These are phyloP conservation scores for Danio rerio DNA, from an alignment of 2,113 vertebrate genomes.

Conservation along the genomic window DNA sequence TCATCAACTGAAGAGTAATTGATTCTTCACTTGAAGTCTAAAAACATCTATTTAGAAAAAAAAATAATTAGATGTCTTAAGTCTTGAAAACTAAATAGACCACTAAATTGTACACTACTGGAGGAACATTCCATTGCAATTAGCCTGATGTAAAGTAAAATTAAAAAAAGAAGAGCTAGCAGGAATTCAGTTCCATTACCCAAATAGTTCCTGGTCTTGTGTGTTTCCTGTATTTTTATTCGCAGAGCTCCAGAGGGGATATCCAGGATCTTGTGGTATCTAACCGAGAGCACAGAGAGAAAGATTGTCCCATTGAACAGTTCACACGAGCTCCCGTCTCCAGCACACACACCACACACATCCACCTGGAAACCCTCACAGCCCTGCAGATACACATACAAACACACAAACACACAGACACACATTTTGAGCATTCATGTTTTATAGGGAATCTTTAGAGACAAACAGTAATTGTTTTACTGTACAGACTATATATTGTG, in stretches of 20 bases:
- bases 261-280: slow-evolving; percentile 77
- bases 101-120: background rate
- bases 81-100: background rate
- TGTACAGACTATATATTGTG: too few species aligned
- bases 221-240: slow-evolving; percentile 72
- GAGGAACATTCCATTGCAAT: background rate
- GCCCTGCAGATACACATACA: slow-evolving; percentile 39
- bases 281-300: slow-evolving; percentile 66
- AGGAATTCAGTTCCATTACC: slow-evolving; percentile 60
- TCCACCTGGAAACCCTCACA: slow-evolving; percentile 53
- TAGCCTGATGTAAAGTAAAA: background rate
- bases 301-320: slow-evolving; percentile 72
- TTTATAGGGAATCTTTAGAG: too few species aligned
- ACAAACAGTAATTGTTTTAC: too few species aligned
- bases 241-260: slow-evolving; percentile 73
- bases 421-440: background rate
- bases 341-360: slow-evolving; percentile 61
- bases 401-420: background rate
- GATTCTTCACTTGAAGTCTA: too few species aligned
- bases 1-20: too few species aligned
- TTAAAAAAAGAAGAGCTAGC: background rate
- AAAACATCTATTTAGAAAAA: too few species aligned
- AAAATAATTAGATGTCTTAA: background rate
- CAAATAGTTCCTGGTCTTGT: slow-evolving; percentile 77
- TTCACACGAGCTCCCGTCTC: slow-evolving; percentile 61